These are phyloP conservation scores for Poecilia gillii DNA, from an alignment of 2,797 vertebrate genomes.

Conservation along the genomic window DNA sequence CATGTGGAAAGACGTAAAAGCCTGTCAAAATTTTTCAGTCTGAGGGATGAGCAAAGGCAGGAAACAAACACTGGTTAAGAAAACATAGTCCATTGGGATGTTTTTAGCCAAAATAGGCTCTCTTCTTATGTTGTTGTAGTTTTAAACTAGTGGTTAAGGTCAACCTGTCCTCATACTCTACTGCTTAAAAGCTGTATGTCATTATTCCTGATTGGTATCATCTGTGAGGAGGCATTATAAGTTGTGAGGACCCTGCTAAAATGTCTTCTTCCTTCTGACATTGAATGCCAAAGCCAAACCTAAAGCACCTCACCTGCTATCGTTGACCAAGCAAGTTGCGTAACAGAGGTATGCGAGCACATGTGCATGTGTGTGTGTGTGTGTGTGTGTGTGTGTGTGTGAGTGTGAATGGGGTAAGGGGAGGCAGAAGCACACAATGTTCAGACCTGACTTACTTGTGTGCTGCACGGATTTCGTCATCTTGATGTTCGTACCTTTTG, in stretches of 20 bases:
- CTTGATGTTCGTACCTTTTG: conserved; percentile 55
- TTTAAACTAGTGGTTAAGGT: not conserved
- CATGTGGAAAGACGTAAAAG: not conserved
- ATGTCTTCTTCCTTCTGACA: conserved; percentile 28
- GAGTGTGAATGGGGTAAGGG: conserved; percentile 22
- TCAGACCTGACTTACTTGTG: conserved; percentile 56
- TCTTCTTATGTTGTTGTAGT: not conserved
- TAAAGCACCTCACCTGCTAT: conserved; percentile 42
- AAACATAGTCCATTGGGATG: not conserved
- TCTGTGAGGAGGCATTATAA: not conserved
- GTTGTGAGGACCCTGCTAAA: conserved; percentile 24
- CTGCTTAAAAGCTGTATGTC: not conserved
- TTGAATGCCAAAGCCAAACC: conserved; percentile 42
- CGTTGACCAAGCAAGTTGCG: conserved; percentile 43
- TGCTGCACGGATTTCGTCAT: conserved; percentile 46
- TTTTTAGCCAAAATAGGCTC: not conserved
- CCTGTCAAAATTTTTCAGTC: not conserved
- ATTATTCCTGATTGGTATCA: not conserved
- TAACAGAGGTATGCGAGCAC: conserved; percentile 44
- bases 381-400: conserved; percentile 32
- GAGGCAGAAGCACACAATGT: conserved; percentile 62
- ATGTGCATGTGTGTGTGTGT: conserved; percentile 28
- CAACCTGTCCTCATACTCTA: not conserved
- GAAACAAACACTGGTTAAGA: not conserved
- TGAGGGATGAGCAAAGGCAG: not conserved